Conservation (phyloP, 1,140 invertebrate species). For the Tetramorium simillimum region DNA sequence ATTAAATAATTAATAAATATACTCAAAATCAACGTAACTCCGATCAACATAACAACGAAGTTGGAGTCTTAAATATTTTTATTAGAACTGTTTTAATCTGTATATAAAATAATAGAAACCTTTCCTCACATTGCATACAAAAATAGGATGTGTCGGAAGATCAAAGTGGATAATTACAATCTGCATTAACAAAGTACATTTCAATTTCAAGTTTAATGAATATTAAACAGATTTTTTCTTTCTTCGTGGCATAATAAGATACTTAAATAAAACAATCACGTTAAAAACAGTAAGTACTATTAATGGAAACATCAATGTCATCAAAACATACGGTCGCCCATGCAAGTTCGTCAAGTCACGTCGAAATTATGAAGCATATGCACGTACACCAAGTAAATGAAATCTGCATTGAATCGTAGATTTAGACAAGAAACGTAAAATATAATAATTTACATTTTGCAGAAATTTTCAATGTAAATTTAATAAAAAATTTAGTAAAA, state of each 20-base stretch:
- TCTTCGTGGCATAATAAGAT: neutral
- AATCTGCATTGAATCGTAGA: slow-evolving; percentile 31
- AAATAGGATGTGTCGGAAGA: neutral
- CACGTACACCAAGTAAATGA: slow-evolving; percentile 2
- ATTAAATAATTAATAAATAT: neutral
- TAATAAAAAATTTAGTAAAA: neutral
- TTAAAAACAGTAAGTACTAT: neutral
- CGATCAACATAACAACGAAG: too few species aligned
- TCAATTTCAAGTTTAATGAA: slow-evolving; percentile 5
- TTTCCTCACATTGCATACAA: neutral
- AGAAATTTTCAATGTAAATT: neutral
- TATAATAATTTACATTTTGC: neutral
- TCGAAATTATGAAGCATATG: slow-evolving; percentile 23
- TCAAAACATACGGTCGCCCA: too few species aligned
- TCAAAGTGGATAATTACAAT: neutral
- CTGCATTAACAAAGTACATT: neutral
- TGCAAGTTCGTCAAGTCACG: slow-evolving; percentile 2
- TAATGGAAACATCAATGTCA: slow-evolving; percentile 35
- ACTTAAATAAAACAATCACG: slow-evolving; percentile 14
- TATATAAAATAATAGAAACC: neutral
- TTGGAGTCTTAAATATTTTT: neutral
- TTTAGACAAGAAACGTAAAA: neutral
- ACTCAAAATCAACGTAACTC: neutral
- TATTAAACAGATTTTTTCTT: neutral
- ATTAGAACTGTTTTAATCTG: neutral